Evolutionary conservation across 2,797 vertebrate species (phyloP).

Genomic region (Sylvia borin): DNA sequence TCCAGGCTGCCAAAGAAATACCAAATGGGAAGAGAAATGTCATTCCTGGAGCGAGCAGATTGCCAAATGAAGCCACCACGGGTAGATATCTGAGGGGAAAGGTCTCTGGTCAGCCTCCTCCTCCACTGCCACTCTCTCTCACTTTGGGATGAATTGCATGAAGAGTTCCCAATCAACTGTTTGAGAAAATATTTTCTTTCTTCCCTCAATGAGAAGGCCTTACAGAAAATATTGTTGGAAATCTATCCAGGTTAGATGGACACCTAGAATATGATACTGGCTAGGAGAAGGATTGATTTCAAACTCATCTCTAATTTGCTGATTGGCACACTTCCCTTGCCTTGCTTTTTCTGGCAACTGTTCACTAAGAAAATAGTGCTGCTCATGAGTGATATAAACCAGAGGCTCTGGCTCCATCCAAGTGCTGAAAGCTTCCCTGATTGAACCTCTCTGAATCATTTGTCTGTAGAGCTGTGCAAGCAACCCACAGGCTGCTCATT

Average conservation of each 20-base stretch:
- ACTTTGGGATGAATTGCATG: neutral
- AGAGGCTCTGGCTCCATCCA: neutral
- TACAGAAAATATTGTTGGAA: neutral
- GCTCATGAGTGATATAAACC: neutral
- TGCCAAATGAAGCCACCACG: rapidly evolving
- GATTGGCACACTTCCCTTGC: neutral
- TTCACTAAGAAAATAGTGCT: neutral
- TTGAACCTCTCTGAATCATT: neutral
- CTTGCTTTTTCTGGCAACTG: neutral
- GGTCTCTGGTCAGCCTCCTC: neutral
- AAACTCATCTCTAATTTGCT: neutral
- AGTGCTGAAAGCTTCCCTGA: neutral
- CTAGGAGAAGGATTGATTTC: neutral
- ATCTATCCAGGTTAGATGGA: neutral
- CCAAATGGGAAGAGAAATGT: neutral
- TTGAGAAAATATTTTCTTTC: neutral
- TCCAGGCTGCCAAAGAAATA: neutral
- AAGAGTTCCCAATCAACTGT: neutral
- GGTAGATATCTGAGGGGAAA: neutral
- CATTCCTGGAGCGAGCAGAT: neutral
- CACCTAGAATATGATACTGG: neutral
- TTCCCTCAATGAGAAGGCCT: neutral
- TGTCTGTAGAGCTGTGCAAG: neutral
- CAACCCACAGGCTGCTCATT: neutral
- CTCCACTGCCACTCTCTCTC: neutral